Conservation (phyloP, 30 jellyfish, hydroid and myxozoan species). For the Hydra vulgaris region DNA sequence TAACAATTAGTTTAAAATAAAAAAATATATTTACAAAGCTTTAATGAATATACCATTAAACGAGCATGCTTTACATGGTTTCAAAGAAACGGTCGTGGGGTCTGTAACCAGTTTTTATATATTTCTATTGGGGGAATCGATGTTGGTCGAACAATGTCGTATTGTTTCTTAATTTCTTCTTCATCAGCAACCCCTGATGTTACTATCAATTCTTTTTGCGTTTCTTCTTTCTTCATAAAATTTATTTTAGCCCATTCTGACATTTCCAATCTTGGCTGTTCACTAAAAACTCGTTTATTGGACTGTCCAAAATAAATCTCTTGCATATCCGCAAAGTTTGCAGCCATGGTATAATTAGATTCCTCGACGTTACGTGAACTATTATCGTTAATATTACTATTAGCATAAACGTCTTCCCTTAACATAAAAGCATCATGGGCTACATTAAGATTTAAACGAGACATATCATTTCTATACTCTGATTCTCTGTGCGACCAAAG, state of each 20-base stretch:
- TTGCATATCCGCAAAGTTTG: not conserved
- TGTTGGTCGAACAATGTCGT: not conserved
- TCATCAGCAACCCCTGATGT: not conserved
- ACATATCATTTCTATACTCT: not conserved
- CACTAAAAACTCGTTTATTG: not conserved
- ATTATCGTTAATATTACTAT: not conserved
- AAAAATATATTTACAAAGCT: no score
- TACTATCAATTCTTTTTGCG: not conserved
- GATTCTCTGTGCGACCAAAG: not conserved
- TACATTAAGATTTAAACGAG: not conserved
- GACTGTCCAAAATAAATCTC: not conserved
- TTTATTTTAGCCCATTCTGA: not conserved
- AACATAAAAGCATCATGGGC: not conserved
- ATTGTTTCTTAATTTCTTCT: not conserved
- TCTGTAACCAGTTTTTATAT: not conserved
- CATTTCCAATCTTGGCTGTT: not conserved
- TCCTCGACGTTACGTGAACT: not conserved
- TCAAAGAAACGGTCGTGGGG: not conserved
- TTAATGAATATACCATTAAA: no score
- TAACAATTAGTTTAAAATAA: no score
- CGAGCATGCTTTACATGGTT: no score
- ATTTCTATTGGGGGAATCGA: not conserved
- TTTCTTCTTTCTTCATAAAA: not conserved
- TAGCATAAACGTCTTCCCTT: not conserved
- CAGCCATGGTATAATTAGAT: not conserved